Evolutionary conservation across 2,888 invertebrate species (phyloP), one percentile per base, ranked within the genome.

Genomic region (Acronicta alni): DNA sequence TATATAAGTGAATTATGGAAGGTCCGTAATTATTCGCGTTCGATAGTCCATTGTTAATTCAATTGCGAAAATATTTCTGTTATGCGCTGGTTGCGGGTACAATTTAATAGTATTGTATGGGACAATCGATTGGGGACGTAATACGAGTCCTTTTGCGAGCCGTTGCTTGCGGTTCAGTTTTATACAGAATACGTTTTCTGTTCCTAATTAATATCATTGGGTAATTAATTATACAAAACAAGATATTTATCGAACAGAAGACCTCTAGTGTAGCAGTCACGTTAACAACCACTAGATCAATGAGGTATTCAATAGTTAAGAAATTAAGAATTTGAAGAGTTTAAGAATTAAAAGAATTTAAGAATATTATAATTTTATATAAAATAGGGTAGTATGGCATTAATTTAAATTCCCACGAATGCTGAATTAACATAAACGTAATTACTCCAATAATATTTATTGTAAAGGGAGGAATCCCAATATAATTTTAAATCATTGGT

Each of bases 51-150:
- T 80, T 81, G 75, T 80, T 79, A 80, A 83, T 87, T 83, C 81
- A 83, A 85, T 84, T 81, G 82, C 74, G 82, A 79, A 84, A 86
- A 83, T 69, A 72, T 72, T 72, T 69, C 79, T 75, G 78, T 69
- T 80, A 81, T 82, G 80, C 75, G 72, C 77, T 77, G 74, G 80
- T 77, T 79, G 74, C 69, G 70, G 77, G 81, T 81, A 80, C 81
- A 82, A 87, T 85, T 87, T 83, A 81, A 77, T 81, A 80, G 83
- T 80, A 87, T 86, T 86, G 86, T 86, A 77, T 78, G 74, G 84
- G 84, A 86, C 85, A 87, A 87, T 89, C 78, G 78, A 77, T 81
- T 55, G 62, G 60, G 68, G 66, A 70, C 61, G 51, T 77, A 79
- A 75, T 77, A 68, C 59, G 60, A 58, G 71, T 69, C 72, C 72